phyloP scores from a whole-genome alignment of 2,113 vertebrate genomes.

The Pseudorasbora parva region DNA sequence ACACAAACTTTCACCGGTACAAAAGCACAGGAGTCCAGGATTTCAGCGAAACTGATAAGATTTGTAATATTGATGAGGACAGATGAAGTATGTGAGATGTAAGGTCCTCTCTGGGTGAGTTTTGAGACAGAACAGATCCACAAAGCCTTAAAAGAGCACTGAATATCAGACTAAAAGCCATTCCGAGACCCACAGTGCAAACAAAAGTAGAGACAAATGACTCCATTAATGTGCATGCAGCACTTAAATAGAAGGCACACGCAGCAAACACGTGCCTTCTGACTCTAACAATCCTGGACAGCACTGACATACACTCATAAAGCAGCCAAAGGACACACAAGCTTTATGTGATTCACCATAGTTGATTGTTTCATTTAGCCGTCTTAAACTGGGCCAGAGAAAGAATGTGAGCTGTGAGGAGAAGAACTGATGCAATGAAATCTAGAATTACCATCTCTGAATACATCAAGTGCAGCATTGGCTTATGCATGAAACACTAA shows the following conservation, averaged over 20 bases:
- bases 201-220: constrained; percentile 17
- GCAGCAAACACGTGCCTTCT: constrained; percentile 24
- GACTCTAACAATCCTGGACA: constrained; percentile 11
- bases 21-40: neutral
- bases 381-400: constrained; percentile 2
- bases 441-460: constrained; percentile 44
- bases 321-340: constrained; percentile 12
- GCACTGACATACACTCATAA: neutral
- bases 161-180: constrained; percentile 11
- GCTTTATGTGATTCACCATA: constrained; percentile 2
- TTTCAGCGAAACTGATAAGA: neutral
- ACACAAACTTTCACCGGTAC: neutral
- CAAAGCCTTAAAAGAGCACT: neutral
- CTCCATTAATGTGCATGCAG: neutral
- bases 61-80: neutral
- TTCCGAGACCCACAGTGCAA: neutral
- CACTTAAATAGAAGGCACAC: constrained; percentile 5
- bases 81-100: neutral
- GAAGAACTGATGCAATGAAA: constrained; percentile 54
- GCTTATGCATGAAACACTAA: constrained; percentile 21
- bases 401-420: constrained; percentile 40
- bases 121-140: constrained; percentile 25
- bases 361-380: neutral
- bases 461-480: constrained; percentile 21
- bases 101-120: neutral